Evolutionary conservation across 2,113 vertebrate species (phyloP).

Genomic region (Saiga tatarica): DNA sequence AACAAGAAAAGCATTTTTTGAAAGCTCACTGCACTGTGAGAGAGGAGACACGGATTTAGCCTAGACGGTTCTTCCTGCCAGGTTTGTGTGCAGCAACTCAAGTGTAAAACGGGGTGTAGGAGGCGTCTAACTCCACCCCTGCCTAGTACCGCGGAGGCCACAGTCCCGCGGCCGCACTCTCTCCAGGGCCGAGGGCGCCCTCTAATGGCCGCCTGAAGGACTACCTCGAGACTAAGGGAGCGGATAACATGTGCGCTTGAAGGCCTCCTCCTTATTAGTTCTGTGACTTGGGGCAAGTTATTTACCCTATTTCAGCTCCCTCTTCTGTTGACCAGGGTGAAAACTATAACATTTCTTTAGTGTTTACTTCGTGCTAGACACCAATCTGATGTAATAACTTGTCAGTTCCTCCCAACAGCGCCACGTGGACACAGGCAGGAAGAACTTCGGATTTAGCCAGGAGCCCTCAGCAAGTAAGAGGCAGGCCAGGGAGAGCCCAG

Average conservation of each 20-base stretch:
- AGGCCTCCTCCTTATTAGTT: fast-evolving
- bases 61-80: background rate
- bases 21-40: background rate
- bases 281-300: background rate
- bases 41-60: background rate
- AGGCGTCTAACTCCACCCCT: fast-evolving
- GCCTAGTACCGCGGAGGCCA: background rate
- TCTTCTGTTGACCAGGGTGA: background rate
- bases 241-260: fast-evolving
- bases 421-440: background rate
- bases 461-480: background rate
- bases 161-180: fast-evolving
- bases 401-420: background rate
- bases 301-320: background rate
- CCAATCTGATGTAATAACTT: background rate
- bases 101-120: fast-evolving
- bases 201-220: background rate
- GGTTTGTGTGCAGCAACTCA: background rate
- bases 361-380: background rate
- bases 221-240: background rate
- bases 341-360: background rate
- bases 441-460: background rate
- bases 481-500: background rate
- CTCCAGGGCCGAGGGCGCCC: background rate
- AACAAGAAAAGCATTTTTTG: background rate